Evolutionary conservation across 2,888 invertebrate species (phyloP).

Genomic region (Acanthosepion esculentum): DNA sequence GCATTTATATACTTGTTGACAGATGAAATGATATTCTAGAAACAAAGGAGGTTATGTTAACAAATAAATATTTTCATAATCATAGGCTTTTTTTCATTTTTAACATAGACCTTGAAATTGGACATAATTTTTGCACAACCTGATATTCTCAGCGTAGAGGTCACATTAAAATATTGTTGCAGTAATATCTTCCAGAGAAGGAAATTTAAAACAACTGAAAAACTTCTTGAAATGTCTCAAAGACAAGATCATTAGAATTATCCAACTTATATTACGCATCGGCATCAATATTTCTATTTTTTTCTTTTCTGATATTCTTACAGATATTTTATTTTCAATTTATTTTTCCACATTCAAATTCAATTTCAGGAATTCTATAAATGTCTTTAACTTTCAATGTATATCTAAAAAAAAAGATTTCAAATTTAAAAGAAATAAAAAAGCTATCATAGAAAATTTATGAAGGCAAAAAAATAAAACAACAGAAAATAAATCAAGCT

Average conservation of each 20-base stretch:
- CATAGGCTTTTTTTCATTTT: too few species aligned
- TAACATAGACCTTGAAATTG: too few species aligned
- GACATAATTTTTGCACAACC: too few species aligned
- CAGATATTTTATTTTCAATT: not conserved
- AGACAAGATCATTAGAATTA: not conserved
- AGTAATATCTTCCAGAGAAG: not conserved
- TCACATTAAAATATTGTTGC: not conserved
- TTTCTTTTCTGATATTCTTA: not conserved
- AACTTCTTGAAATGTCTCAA: not conserved
- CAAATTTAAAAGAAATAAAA: not conserved
- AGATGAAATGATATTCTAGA: too few species aligned
- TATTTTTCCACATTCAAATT: constrained; percentile 12
- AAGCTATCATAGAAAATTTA: not conserved
- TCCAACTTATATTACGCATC: not conserved
- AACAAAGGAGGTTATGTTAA: too few species aligned
- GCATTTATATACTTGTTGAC: too few species aligned
- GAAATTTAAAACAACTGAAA: not conserved
- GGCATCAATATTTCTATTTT: not conserved
- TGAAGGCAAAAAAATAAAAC: not conserved
- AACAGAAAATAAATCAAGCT: not conserved
- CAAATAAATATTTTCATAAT: too few species aligned
- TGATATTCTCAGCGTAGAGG: not conserved
- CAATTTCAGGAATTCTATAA: constrained; percentile 21
- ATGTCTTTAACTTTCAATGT: not conserved
- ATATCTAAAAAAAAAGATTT: not conserved